Evolutionary conservation across 2,888 invertebrate genomes (phyloP).

Genomic region (Drosophila emarginata): DNA sequence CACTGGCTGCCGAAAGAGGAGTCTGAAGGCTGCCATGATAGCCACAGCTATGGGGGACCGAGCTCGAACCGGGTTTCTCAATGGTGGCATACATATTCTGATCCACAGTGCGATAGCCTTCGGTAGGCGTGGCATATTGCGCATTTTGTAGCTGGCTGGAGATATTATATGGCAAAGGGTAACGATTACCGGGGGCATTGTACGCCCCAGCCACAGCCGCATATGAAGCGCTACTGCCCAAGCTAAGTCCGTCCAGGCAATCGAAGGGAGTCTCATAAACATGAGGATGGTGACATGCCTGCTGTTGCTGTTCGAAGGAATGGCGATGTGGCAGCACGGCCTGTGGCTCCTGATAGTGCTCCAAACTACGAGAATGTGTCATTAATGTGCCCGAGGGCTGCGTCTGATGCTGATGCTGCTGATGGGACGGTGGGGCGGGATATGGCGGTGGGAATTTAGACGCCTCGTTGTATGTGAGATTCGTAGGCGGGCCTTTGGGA

Average conservation of each 20-base stretch:
- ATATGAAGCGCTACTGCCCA: constrained; percentile 75
- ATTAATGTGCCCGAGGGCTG: constrained; percentile 60
- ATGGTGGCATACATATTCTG: constrained; percentile 72
- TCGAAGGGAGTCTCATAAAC: constrained; percentile 81
- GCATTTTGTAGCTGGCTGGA: constrained; percentile 79
- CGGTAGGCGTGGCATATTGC: constrained; percentile 65
- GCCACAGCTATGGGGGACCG: constrained; percentile 62
- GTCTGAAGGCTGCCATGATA: constrained; percentile 47
- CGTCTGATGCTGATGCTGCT: constrained; percentile 47
- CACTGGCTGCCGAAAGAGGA: not conserved
- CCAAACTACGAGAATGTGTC: constrained; percentile 82
- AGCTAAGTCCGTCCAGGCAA: constrained; percentile 78
- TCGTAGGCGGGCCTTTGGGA: constrained; percentile 44
- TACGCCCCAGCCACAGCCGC: constrained; percentile 78
- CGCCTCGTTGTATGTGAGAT: constrained; percentile 55
- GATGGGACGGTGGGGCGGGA: constrained; percentile 49
- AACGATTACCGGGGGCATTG: constrained; percentile 82
- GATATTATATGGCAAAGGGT: constrained; percentile 81
- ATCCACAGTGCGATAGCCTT: constrained; percentile 51
- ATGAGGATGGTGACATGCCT: constrained; percentile 52
- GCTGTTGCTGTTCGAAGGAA: constrained; percentile 80
- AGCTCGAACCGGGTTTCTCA: constrained; percentile 42
- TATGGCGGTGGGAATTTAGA: constrained; percentile 41
- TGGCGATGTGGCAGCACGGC: constrained; percentile 79
- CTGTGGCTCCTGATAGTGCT: constrained; percentile 81